A percentile compares a stretch with the other conserved stretches of the same genome.
phyloP scores from a whole-genome alignment of 2,113 vertebrate species.

The Ceyx cyanopectus region DNA sequence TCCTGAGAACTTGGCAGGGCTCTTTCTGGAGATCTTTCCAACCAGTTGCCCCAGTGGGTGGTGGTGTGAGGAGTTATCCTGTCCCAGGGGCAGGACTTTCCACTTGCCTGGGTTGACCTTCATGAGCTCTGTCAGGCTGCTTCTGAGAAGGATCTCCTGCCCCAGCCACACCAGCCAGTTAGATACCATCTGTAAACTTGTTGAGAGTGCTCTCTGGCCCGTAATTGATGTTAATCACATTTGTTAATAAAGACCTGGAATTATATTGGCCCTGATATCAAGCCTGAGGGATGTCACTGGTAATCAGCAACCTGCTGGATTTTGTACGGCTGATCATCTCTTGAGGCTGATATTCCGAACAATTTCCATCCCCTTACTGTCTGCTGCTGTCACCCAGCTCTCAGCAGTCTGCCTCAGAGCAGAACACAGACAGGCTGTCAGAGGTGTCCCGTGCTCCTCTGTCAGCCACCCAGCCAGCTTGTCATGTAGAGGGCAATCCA shows the following conservation, averaged over 20 bases:
- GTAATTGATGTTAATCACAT: neutral
- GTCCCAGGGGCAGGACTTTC: neutral
- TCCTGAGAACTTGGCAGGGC: neutral
- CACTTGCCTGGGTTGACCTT: neutral
- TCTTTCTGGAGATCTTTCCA: neutral
- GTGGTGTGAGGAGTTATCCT: neutral
- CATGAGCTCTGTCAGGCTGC: neutral
- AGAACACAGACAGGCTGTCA: rapidly evolving
- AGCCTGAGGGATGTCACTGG: neutral
- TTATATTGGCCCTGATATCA: neutral
- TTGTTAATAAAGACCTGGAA: neutral
- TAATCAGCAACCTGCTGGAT: neutral
- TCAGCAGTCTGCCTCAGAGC: rapidly evolving
- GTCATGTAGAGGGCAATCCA: neutral
- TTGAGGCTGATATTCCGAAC: neutral
- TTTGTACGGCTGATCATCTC: neutral
- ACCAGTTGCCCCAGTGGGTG: neutral
- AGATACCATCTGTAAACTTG: neutral
- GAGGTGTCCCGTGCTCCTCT: neutral
- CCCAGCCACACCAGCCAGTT: neutral
- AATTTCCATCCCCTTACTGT: rapidly evolving
- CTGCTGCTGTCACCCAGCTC: neutral
- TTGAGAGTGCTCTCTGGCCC: neutral
- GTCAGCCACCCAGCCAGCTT: neutral
- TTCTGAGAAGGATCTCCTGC: neutral